These are phyloP conservation scores for Sylvia borin DNA, from an alignment of 2,797 vertebrate species.

Conservation along the genomic window DNA sequence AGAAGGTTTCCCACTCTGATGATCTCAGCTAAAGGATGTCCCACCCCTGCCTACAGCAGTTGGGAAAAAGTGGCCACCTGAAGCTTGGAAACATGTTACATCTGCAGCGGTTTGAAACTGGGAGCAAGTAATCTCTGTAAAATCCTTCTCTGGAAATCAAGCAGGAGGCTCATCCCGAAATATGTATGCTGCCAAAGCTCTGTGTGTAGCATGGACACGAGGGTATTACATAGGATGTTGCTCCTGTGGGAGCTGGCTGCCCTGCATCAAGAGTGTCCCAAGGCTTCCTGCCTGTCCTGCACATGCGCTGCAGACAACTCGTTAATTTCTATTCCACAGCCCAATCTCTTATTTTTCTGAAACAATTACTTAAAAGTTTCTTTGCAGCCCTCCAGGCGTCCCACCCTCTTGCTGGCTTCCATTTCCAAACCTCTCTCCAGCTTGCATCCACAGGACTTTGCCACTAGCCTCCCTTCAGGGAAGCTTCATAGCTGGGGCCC, in stretches of 20 bases:
- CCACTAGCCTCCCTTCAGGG: not conserved
- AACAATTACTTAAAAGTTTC: conserved; percentile 9
- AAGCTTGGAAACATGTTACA: not conserved
- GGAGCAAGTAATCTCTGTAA: not conserved
- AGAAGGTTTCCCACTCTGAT: not conserved
- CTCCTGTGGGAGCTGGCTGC: not conserved
- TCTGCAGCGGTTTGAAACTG: not conserved
- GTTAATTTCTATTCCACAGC: not conserved
- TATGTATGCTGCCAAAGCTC: not conserved
- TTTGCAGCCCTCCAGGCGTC: not conserved
- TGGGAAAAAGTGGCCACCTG: not conserved
- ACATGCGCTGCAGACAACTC: not conserved
- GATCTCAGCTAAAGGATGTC: not conserved
- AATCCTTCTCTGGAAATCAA: not conserved
- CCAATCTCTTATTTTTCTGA: not conserved
- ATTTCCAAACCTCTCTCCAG: not conserved
- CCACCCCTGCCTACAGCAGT: not conserved
- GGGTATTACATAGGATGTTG: not conserved
- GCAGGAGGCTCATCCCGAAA: not conserved
- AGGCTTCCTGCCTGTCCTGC: not conserved
- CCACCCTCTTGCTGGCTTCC: conserved; percentile 2
- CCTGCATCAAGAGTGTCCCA: not conserved
- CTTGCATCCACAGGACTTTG: not conserved
- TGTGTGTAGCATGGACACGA: not conserved
- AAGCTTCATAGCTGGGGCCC: not conserved